A percentile compares a stretch with the other conserved stretches of the same genome.
These are phyloP conservation scores for Pterophyllum scalare DNA, from an alignment of 2,113 vertebrate species.

Conservation along the genomic window DNA sequence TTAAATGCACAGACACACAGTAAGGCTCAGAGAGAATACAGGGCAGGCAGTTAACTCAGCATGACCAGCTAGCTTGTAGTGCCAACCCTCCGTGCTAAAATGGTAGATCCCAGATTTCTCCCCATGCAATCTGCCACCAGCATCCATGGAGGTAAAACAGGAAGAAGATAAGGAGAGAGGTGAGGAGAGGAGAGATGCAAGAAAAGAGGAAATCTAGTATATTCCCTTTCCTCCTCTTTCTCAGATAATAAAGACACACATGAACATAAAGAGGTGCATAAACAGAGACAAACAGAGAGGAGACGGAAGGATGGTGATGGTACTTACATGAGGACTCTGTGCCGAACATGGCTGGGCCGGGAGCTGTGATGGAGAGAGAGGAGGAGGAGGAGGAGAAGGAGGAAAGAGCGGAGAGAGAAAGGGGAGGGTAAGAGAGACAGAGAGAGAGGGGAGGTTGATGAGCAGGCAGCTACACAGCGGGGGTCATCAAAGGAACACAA, in stretches of 20 bases:
- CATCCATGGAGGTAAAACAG: conserved; percentile 71
- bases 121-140: conserved; percentile 65
- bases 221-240: not conserved
- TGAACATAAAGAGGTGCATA: not conserved
- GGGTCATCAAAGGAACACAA: conserved; percentile 95
- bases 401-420: conserved; percentile 52
- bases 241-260: not conserved
- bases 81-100: conserved; percentile 70
- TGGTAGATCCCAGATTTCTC: conserved; percentile 73
- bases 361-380: conserved; percentile 85
- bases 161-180: conserved; percentile 40
- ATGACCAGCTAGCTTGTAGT: conserved; percentile 56
- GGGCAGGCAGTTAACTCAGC: conserved; percentile 36
- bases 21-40: conserved; percentile 22
- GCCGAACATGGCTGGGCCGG: conserved; percentile 98
- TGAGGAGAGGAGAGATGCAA: conserved; percentile 46
- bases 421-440: conserved; percentile 34
- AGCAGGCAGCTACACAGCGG: conserved; percentile 91
- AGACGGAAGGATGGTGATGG: conserved; percentile 65
- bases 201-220: conserved; percentile 34
- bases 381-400: conserved; percentile 71
- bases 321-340: conserved; percentile 99
- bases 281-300: conserved; percentile 35
- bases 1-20: not conserved
- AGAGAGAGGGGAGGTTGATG: conserved; percentile 80